Conservation (phyloP, 2,113 vertebrate genomes). For the Prionailurus viverrinus region DNA sequence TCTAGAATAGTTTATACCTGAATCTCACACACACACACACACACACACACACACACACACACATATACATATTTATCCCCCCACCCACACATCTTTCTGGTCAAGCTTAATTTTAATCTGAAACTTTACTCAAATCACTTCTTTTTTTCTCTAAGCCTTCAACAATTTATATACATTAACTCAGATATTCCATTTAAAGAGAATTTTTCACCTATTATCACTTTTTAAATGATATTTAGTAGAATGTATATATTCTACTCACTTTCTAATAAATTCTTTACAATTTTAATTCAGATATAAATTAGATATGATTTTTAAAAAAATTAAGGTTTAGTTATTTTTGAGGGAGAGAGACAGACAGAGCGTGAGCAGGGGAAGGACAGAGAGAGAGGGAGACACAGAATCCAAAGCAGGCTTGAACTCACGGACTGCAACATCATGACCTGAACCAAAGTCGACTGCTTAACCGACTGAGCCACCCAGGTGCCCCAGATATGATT, state of each 20-base stretch:
- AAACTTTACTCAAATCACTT: background rate
- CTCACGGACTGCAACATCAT: no score
- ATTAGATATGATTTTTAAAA: background rate
- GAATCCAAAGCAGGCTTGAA: no score
- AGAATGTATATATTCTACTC: background rate
- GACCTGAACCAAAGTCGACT: no score
- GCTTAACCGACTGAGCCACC: no score
- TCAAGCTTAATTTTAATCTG: background rate
- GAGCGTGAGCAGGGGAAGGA: no score
- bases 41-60: no score
- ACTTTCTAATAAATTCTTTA: background rate
- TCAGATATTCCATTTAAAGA: background rate
- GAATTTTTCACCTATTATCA: background rate
- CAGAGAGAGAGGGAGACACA: no score
- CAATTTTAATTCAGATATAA: background rate
- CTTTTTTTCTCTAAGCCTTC: background rate
- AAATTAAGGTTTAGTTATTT: no score
- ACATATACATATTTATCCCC: no score
- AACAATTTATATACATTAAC: background rate
- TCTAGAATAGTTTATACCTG: background rate
- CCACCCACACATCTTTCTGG: background rate
- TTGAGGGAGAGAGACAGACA: no score
- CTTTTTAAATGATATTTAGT: background rate
- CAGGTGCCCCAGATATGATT: no score
- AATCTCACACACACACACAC: background rate